phyloP scores from a whole-genome alignment of 2,888 invertebrate genomes.

The Desoria tigrina region DNA sequence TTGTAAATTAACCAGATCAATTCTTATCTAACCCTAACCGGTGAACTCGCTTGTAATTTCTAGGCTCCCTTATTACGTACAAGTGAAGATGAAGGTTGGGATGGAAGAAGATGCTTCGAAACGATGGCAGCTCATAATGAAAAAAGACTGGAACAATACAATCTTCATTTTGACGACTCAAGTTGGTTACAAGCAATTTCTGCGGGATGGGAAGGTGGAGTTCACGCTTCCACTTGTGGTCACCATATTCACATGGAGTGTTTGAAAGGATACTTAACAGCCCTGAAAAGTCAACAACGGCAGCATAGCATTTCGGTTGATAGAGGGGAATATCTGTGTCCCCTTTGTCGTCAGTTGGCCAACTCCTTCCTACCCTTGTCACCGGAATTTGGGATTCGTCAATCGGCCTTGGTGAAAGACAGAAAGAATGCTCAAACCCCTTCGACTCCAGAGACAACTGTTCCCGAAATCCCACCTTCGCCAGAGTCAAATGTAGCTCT shows the following conservation, averaged over 20 bases:
- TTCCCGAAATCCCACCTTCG: constrained; percentile 50
- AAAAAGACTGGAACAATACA: constrained; percentile 73
- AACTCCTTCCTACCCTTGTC: constrained; percentile 77
- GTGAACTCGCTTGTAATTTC: too few species aligned
- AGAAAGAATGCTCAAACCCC: constrained; percentile 44
- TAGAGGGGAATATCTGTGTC: constrained; percentile 34
- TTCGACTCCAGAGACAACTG: constrained; percentile 49
- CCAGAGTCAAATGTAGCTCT: constrained; percentile 51
- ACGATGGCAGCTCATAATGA: constrained; percentile 75
- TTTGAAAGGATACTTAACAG: constrained; percentile 83
- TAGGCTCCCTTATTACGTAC: constrained; percentile 62
- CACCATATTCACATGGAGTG: constrained; percentile 96
- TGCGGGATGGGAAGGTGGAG: constrained; percentile 82
- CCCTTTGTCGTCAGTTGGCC: constrained; percentile 78
- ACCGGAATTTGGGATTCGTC: constrained; percentile 53
- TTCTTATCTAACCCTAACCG: too few species aligned
- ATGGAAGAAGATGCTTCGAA: constrained; percentile 59
- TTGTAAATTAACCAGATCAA: too few species aligned
- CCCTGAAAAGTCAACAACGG: constrained; percentile 75
- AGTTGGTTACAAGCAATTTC: constrained; percentile 79
- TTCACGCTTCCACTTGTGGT: constrained; percentile 92
- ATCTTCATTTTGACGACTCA: constrained; percentile 73
- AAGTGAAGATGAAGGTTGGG: constrained; percentile 65
- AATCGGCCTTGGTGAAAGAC: constrained; percentile 52
- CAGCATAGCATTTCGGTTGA: constrained; percentile 72